phyloP scores from a whole-genome alignment of 2,888 invertebrate genomes.

The Diarsia rubi region DNA sequence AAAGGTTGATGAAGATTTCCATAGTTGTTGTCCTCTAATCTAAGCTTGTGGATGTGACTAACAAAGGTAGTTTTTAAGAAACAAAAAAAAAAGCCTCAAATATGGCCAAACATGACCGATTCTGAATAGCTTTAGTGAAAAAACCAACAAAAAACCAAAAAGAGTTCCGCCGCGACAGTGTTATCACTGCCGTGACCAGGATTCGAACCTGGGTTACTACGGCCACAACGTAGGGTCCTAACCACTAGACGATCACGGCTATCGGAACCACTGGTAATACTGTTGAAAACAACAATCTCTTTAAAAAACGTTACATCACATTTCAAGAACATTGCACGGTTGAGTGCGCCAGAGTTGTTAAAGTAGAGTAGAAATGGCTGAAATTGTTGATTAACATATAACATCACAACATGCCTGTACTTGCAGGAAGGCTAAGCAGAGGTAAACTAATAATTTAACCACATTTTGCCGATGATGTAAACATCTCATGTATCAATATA shows the following conservation, averaged over 20 bases:
- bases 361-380: constrained; percentile 11
- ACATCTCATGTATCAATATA: background rate
- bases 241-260: constrained; percentile 93
- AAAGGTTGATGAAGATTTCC: constrained; percentile 27
- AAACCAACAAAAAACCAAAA: constrained; percentile 35
- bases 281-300: constrained; percentile 64
- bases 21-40: constrained; percentile 43
- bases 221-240: constrained; percentile 94
- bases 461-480: background rate
- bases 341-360: constrained; percentile 27
- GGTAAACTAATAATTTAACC: background rate
- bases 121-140: background rate
- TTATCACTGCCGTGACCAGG: constrained; percentile 92
- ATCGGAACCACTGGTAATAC: constrained; percentile 58
- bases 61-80: constrained; percentile 1
- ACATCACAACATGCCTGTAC: background rate
- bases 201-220: constrained; percentile 93
- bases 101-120: background rate
- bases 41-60: constrained; percentile 15
- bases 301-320: constrained; percentile 27
- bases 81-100: background rate
- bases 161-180: constrained; percentile 60
- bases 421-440: background rate
- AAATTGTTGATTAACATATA: background rate
- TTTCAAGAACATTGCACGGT: constrained; percentile 34